phyloP scores from a whole-genome alignment of 1,140 invertebrate species.

The Lordiphosa clarofinis region DNA sequence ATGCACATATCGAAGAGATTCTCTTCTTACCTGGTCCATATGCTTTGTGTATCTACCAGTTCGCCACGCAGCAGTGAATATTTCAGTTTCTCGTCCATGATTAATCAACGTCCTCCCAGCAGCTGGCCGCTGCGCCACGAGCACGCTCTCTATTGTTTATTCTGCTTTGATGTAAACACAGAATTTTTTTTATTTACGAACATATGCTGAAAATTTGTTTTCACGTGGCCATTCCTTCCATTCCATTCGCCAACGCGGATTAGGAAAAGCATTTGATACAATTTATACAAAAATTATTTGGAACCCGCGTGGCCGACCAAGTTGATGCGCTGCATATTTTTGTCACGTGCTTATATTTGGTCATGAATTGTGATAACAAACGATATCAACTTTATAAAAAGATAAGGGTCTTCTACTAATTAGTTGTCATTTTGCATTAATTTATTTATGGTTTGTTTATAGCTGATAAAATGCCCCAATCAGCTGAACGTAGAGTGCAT shows the following conservation, averaged over 20 bases:
- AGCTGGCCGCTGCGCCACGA: background rate
- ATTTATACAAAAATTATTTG: constrained; percentile 78
- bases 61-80: constrained; percentile 77
- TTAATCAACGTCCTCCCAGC: constrained; percentile 9
- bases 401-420: too few relatives aligned
- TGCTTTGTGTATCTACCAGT: constrained; percentile 69
- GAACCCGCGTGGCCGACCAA: constrained; percentile 83
- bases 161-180: background rate
- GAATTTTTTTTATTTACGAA: background rate
- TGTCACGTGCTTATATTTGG: constrained; percentile 1
- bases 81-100: constrained; percentile 78
- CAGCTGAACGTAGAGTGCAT: too few relatives aligned
- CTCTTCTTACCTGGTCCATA: constrained; percentile 67
- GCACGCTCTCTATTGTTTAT: background rate
- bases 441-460: too few relatives aligned
- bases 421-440: too few relatives aligned
- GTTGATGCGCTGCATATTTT: constrained; percentile 69
- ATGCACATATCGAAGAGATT: background rate
- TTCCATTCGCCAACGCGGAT: constrained; percentile 7
- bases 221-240: constrained; percentile 3
- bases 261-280: constrained; percentile 3
- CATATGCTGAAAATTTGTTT: constrained; percentile 7
- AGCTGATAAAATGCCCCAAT: too few relatives aligned
- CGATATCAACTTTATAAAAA: too few relatives aligned
- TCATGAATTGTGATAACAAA: background rate